A percentile compares a stretch with the other conserved stretches of the same genome.
These are phyloP conservation scores for Megaustenia siamemsis DNA, from an alignment of 2,888 invertebrate species.

Conservation along the genomic window DNA sequence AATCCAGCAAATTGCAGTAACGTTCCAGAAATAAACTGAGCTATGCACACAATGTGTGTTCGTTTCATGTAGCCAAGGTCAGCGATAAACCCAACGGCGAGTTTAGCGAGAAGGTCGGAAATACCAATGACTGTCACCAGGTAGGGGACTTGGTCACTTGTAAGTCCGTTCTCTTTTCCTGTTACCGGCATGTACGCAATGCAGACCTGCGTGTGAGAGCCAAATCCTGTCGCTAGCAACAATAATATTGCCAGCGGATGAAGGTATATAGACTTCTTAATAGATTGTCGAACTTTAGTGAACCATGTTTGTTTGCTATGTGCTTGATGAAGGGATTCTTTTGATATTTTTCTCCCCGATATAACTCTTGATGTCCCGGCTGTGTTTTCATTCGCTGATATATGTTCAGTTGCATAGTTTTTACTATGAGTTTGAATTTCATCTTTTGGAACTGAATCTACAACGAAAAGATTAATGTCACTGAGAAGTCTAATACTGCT, in stretches of 20 bases:
- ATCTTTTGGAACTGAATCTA: background rate
- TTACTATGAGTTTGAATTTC: background rate
- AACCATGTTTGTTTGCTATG: background rate
- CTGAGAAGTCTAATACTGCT: conserved; percentile 6
- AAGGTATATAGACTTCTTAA: background rate
- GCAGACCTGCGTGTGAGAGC: background rate
- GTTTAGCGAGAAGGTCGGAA: conserved; percentile 29
- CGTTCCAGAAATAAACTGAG: background rate
- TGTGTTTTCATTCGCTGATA: background rate
- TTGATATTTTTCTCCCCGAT: background rate
- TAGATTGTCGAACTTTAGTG: background rate
- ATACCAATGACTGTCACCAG: conserved; percentile 19
- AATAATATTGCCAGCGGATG: conserved; percentile 22
- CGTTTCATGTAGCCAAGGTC: conserved; percentile 11
- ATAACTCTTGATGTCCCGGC: background rate
- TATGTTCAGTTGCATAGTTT: background rate
- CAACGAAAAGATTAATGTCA: background rate
- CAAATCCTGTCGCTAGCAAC: conserved; percentile 19
- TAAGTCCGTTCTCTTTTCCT: conserved; percentile 36
- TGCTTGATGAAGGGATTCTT: background rate
- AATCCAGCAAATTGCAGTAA: background rate
- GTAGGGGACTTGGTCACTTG: conserved; percentile 13
- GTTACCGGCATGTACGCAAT: conserved; percentile 28
- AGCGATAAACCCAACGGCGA: conserved; percentile 20
- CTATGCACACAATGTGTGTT: background rate